Evolutionary conservation across 2,797 vertebrate species (phyloP).

Genomic region (Argya squamiceps): DNA sequence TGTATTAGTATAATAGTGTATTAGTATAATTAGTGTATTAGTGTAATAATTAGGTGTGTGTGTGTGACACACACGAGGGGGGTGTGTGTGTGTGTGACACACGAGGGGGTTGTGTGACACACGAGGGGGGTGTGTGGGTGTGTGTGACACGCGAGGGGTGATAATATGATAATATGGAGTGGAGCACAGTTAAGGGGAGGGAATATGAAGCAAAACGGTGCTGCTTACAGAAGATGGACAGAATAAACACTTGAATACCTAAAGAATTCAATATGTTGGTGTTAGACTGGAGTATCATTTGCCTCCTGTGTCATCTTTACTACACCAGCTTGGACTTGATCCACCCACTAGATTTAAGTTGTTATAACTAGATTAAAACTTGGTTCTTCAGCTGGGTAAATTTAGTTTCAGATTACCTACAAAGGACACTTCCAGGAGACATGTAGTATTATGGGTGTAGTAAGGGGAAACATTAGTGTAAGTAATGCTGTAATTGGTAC

Average conservation of each 20-base stretch:
- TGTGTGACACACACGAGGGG: too few relatives aligned
- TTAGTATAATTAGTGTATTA: too few relatives aligned
- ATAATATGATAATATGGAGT: too few relatives aligned
- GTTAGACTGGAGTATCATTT: neutral
- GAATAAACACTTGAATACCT: neutral
- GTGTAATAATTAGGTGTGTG: too few relatives aligned
- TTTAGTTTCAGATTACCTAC: neutral
- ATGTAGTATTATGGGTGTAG: neutral
- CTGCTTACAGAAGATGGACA: neutral
- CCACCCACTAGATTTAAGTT: neutral
- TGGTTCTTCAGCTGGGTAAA: neutral
- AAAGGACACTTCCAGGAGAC: neutral
- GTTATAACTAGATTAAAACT: neutral
- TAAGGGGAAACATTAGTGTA: neutral
- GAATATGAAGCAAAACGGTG: rapidly evolving
- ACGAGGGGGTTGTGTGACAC: too few relatives aligned
- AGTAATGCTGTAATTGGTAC: neutral
- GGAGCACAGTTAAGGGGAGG: neutral
- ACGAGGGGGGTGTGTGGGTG: too few relatives aligned
- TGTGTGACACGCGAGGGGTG: too few relatives aligned
- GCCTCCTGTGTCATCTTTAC: neutral
- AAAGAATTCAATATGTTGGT: neutral
- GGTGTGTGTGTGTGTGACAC: too few relatives aligned
- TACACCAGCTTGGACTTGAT: neutral
- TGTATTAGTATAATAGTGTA: too few relatives aligned